Percentiles rank a stretch among this genome's conserved stretches.
phyloP scores from a whole-genome alignment of 2,113 vertebrate genomes.

The Cnemophilus loriae region DNA sequence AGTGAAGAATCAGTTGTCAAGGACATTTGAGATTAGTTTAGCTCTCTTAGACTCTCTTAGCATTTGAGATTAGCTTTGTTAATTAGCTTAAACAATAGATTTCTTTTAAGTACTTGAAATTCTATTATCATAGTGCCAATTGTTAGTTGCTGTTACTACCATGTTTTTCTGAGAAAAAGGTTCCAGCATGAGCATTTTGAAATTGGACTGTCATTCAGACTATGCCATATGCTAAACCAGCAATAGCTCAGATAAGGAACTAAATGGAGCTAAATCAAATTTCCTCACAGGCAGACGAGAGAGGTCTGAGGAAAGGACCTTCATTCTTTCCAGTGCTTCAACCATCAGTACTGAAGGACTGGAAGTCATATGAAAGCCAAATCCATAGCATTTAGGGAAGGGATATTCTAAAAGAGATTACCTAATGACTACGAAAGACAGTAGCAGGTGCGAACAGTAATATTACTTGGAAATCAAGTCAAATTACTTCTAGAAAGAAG shows the following conservation, averaged over 20 bases:
- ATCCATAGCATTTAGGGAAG: not conserved
- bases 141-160: not conserved
- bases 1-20: not conserved
- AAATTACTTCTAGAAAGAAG: not conserved
- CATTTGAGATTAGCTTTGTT: not conserved
- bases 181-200: not conserved
- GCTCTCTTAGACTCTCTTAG: not conserved
- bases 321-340: not conserved
- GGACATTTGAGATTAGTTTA: slow-evolving; percentile 4
- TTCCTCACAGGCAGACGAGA: not conserved
- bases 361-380: not conserved
- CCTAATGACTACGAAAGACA: not conserved
- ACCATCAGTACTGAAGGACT: not conserved
- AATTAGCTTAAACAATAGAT: slow-evolving; percentile 13
- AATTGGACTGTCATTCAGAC: not conserved
- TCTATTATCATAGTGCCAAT: not conserved
- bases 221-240: not conserved
- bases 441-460: not conserved
- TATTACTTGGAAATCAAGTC: not conserved
- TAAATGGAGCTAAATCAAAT: not conserved
- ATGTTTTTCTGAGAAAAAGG: not conserved
- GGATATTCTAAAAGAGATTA: not conserved
- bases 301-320: not conserved
- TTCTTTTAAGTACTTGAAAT: not conserved
- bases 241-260: not conserved